Evolutionary conservation across 2,113 vertebrate genomes (phyloP).

Genomic region (Phaethornis superciliosus): DNA sequence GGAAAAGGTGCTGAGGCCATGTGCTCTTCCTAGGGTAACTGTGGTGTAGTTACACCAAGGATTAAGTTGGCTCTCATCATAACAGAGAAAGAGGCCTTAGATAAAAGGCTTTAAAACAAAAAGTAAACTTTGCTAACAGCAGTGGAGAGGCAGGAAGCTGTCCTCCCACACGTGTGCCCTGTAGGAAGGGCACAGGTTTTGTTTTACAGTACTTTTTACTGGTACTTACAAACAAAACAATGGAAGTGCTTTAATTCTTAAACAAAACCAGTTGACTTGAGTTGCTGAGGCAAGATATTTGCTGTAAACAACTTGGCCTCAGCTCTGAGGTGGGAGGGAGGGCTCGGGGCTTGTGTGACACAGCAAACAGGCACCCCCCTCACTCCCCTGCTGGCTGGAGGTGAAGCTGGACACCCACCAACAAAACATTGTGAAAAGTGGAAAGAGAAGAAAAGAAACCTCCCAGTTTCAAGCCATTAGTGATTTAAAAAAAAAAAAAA

Average conservation of each 20-base stretch:
- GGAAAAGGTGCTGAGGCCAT: not conserved
- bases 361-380: not conserved
- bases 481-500: not conserved
- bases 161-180: accelerated
- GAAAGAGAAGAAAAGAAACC: not conserved
- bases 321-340: not conserved
- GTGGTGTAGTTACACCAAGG: not conserved
- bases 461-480: not conserved
- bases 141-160: not conserved
- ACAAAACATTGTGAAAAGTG: not conserved
- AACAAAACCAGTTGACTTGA: not conserved
- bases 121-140: not conserved
- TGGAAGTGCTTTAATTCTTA: not conserved
- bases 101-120: not conserved
- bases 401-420: not conserved
- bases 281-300: not conserved
- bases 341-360: not conserved
- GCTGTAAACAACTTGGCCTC: not conserved
- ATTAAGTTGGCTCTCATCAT: not conserved
- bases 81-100: not conserved
- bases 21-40: not conserved
- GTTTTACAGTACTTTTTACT: not conserved
- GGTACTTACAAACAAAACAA: not conserved
- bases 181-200: not conserved
- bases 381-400: not conserved